Base-by-base conservation (phyloP, 2,113 vertebrate genomes). In the Erythrocercus mccallii region DNA sequence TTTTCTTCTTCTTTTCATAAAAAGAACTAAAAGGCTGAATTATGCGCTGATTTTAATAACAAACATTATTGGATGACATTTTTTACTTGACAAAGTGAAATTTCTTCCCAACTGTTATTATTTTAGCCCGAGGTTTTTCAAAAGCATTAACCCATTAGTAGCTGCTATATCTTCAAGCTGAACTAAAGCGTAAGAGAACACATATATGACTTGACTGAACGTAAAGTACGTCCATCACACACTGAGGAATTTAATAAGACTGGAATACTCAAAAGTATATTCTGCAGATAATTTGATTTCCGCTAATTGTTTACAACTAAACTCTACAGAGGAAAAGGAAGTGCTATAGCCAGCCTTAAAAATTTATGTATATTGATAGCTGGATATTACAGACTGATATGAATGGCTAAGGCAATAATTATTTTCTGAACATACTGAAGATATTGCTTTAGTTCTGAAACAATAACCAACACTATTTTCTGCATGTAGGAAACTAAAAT, bases 21-120 rank as follows among this genome's bases (percentile, higher is more conserved):
- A 71, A 76, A 89, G 56, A 94, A 53, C 23, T 50, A 68, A 68
- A 85, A 82, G 62, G n/a, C 62, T 93, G 85, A 95, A 96, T 95
- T 93, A 88, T 35, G 30, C 12, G 9, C 58, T 95, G 92, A 97
- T 97, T 96, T 93, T 90, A 93, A 95, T 94, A 93, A 83, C 1
- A 0, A 82, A 86, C 4, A 40, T 73, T 62, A 94, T 50, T 83
- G 50, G 54, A 86, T 92, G 62, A 66, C 25, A 88, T 93, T 93
- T 90, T 93, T 92, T 50, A 87, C 70, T 93, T 85, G 78, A 84
- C 61, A 81, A 78, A 92, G 44, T 87, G 57, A 42, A 86, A 88
- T 77, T 90, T 91, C 48, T 68, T 86, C 54, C n/a, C 70, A 69
- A 81, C 27, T 80, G 53, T 77, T 90, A 51, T 78, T 91, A 92